Percentiles rank a stretch among this genome's conserved stretches.
These are phyloP conservation scores for Petrophora chlorosata DNA, from an alignment of 2,888 invertebrate genomes.

Conservation along the genomic window DNA sequence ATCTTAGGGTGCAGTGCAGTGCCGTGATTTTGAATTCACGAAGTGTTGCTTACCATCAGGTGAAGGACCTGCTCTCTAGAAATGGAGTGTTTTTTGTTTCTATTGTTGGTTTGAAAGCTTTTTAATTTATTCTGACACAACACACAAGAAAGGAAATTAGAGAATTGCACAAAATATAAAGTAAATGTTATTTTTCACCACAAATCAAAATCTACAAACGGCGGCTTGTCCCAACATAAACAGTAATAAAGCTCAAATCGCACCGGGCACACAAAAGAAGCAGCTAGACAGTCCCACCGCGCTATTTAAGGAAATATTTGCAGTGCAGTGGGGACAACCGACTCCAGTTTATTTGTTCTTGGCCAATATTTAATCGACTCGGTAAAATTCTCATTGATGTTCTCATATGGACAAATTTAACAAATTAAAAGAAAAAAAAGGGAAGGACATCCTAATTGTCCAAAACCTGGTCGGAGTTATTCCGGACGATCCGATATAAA, in stretches of 20 bases:
- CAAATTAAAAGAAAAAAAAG: too few relatives aligned
- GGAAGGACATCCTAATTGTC: too few relatives aligned
- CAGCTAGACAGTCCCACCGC: neutral
- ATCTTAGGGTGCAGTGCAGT: too few relatives aligned
- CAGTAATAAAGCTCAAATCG: conserved; percentile 14
- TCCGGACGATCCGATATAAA: too few relatives aligned
- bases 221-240: conserved; percentile 4
- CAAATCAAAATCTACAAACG: neutral
- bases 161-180: neutral
- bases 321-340: neutral
- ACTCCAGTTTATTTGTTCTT: conserved; percentile 8
- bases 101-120: too few relatives aligned
- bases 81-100: too few relatives aligned
- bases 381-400: conserved; percentile 5
- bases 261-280: conserved; percentile 8
- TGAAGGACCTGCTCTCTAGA: too few relatives aligned
- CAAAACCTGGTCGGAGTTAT: too few relatives aligned
- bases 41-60: too few relatives aligned
- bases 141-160: too few relatives aligned
- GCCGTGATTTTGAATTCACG: too few relatives aligned
- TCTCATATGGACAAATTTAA: neutral
- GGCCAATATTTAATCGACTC: conserved; percentile 7
- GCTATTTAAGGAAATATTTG: conserved; percentile 18
- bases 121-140: too few relatives aligned
- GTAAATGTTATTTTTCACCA: neutral